Conservation (phyloP, 2,113 vertebrate species). For the Bubo scandiacus region DNA sequence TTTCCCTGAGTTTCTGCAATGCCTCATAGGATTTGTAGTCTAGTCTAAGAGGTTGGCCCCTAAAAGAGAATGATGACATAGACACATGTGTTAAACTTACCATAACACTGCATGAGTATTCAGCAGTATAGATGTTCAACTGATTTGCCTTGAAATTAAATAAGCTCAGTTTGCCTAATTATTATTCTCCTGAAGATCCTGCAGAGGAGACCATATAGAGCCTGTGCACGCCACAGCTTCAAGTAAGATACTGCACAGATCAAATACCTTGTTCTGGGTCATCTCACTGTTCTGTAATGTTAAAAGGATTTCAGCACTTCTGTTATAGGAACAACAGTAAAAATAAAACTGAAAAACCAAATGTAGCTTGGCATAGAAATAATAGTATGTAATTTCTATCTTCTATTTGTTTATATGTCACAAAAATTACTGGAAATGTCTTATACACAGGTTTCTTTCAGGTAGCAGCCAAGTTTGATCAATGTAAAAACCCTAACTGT, state of each 20-base stretch:
- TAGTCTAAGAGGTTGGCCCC: not conserved
- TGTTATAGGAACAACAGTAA: not conserved
- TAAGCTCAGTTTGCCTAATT: not conserved
- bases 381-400: not conserved
- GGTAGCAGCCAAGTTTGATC: not conserved
- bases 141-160: not conserved
- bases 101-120: not conserved
- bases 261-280: not conserved
- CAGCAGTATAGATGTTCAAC: not conserved
- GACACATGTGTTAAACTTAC: not conserved
- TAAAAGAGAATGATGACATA: not conserved
- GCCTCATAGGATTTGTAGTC: not conserved
- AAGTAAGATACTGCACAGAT: not conserved
- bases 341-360: not conserved
- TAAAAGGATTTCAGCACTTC: not conserved
- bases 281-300: not conserved
- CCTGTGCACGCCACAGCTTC: not conserved
- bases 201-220: not conserved
- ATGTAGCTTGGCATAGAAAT: not conserved
- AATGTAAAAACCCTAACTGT: not conserved
- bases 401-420: not conserved
- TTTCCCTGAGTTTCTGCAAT: not conserved
- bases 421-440: not conserved
- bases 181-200: not conserved
- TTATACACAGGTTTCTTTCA: not conserved